phyloP scores from a whole-genome alignment of 2,113 vertebrate species.

The Onychostruthus taczanowskii region DNA sequence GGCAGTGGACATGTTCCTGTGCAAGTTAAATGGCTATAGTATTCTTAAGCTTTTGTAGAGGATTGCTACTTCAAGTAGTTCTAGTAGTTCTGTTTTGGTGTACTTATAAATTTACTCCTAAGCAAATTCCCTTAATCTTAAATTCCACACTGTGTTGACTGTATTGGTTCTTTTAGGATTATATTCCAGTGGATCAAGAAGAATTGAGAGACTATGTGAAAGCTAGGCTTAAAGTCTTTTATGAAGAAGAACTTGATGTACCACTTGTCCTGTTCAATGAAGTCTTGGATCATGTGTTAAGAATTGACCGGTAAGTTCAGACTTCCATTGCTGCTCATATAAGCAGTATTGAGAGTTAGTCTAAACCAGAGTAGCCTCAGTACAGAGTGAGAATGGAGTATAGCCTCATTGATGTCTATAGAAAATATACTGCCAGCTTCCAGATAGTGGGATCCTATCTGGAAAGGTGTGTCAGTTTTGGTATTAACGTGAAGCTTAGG shows the following conservation, averaged over 20 bases:
- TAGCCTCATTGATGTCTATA: background rate
- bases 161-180: slow-evolving; percentile 79
- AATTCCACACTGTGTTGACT: background rate
- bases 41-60: background rate
- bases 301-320: slow-evolving; percentile 88
- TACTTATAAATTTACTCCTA: background rate
- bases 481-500: background rate
- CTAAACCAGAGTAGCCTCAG: background rate
- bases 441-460: background rate
- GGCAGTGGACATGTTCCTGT: background rate
- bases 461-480: background rate
- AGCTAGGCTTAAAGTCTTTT: slow-evolving; percentile 97
- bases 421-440: background rate
- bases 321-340: background rate
- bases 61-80: background rate
- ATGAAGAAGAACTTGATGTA: slow-evolving; percentile 96
- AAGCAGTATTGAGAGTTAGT: background rate
- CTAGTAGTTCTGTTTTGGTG: background rate
- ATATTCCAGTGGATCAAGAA: slow-evolving; percentile 98
- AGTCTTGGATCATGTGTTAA: slow-evolving; percentile 93
- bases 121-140: background rate
- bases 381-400: background rate
- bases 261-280: slow-evolving; percentile 98
- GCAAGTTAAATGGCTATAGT: background rate
- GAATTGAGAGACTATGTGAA: slow-evolving; percentile 97